Percentiles rank a stretch among this genome's conserved stretches.
Evolutionary conservation across 2,113 vertebrate species (phyloP).

Genomic region (Lucifuga dentata): DNA sequence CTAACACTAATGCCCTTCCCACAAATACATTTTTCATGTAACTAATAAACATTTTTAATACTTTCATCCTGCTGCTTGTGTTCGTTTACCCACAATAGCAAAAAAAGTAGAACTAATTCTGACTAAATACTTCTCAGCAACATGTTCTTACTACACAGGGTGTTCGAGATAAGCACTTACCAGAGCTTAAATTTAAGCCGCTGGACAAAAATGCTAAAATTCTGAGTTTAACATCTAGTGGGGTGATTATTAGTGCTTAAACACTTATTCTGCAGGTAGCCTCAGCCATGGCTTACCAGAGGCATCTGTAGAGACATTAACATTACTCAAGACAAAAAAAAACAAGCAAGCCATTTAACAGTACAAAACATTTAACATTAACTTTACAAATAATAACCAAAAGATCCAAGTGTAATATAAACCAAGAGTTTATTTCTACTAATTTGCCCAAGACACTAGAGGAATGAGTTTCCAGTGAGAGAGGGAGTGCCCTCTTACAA

Average conservation of each 20-base stretch:
- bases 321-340: constrained; percentile 67
- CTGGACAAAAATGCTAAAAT: constrained; percentile 62
- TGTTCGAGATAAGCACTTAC: constrained; percentile 72
- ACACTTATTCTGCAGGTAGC: constrained; percentile 57
- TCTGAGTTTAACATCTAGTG: constrained; percentile 65
- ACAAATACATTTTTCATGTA: background rate
- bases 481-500: constrained; percentile 83
- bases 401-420: constrained; percentile 84
- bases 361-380: constrained; percentile 82
- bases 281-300: constrained; percentile 59
- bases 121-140: constrained; percentile 44
- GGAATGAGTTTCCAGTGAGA: constrained; percentile 85
- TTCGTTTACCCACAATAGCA: constrained; percentile 20
- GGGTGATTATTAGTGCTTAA: constrained; percentile 58
- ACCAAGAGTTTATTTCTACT: constrained; percentile 87
- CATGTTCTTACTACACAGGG: constrained; percentile 52
- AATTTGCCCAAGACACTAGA: constrained; percentile 88
- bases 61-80: background rate
- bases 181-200: constrained; percentile 62
- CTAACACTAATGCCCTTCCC: background rate
- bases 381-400: constrained; percentile 82
- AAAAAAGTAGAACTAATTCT: constrained; percentile 7
- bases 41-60: constrained; percentile 28
- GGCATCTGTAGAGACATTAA: constrained; percentile 66
- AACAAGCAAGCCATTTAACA: constrained; percentile 81